phyloP scores from a whole-genome alignment of 2,888 invertebrate genomes.

The Anoplius nigerrimus region DNA sequence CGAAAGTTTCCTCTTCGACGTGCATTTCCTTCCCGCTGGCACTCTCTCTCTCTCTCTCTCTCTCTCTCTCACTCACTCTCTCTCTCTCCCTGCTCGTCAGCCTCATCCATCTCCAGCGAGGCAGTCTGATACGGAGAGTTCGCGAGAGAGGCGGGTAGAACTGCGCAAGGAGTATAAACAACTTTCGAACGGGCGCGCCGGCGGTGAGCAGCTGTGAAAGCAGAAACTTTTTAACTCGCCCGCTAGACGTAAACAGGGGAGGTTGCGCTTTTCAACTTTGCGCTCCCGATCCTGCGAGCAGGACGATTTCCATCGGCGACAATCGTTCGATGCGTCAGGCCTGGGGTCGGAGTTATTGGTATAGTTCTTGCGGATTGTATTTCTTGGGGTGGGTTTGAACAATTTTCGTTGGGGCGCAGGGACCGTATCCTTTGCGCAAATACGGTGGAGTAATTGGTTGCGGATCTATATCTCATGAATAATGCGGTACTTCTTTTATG shows the following conservation, averaged over 20 bases:
- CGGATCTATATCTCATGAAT: too few species aligned
- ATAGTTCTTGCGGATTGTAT: too few species aligned
- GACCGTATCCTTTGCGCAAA: too few species aligned
- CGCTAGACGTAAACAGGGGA: slow-evolving; percentile 29
- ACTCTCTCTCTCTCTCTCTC: slow-evolving; percentile 2
- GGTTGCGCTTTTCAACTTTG: slow-evolving; percentile 26
- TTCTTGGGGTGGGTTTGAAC: too few species aligned
- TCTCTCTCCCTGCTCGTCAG: not conserved
- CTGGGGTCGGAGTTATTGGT: too few species aligned
- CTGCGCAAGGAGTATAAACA: slow-evolving; percentile 51
- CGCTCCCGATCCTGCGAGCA: too few species aligned
- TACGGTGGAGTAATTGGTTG: too few species aligned
- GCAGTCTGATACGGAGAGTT: slow-evolving; percentile 44
- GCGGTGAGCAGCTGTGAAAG: slow-evolving; percentile 54
- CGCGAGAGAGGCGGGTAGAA: slow-evolving; percentile 11
- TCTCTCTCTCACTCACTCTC: slow-evolving; percentile 4
- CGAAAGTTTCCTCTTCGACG: slow-evolving; percentile 34
- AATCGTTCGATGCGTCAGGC: too few species aligned
- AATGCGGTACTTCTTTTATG: too few species aligned
- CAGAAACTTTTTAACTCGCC: slow-evolving; percentile 51
- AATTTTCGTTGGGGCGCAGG: too few species aligned
- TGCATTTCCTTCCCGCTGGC: slow-evolving; percentile 19
- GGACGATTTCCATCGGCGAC: too few species aligned
- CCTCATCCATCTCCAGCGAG: slow-evolving; percentile 32
- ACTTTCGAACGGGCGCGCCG: slow-evolving; percentile 46